phyloP scores from a whole-genome alignment of 1,140 invertebrate genomes.

The Heliothis virescens region DNA sequence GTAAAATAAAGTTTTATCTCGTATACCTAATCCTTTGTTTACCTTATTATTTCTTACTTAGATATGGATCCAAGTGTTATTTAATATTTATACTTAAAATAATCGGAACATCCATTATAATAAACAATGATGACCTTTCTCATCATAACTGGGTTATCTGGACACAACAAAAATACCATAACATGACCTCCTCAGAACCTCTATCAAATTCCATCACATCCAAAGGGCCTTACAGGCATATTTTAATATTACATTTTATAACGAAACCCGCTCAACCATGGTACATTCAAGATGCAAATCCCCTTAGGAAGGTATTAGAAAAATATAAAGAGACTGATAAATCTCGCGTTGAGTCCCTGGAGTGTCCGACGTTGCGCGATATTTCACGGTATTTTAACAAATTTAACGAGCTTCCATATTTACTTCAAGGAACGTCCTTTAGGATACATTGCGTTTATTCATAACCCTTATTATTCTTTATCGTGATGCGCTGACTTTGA shows the following conservation, averaged over 20 bases:
- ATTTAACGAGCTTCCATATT: conserved; percentile 84
- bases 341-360: conserved; percentile 67
- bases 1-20: too few species aligned
- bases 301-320: conserved; percentile 81
- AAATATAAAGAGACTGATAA: conserved; percentile 81
- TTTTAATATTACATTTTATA: conserved; percentile 50
- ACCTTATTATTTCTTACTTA: too few species aligned
- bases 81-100: too few species aligned
- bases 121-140: background rate
- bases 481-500: conserved; percentile 13
- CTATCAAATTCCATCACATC: conserved; percentile 27
- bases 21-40: too few species aligned
- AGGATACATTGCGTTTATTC: conserved; percentile 65
- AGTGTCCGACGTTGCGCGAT: conserved; percentile 78
- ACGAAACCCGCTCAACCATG: conserved; percentile 67
- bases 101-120: background rate
- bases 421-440: conserved; percentile 74
- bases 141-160: background rate
- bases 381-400: conserved; percentile 85
- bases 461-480: conserved; percentile 52
- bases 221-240: conserved; percentile 39
- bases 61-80: too few species aligned
- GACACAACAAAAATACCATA: conserved; percentile 1
- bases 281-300: conserved; percentile 75
- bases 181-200: conserved; percentile 22